A percentile compares a stretch with the other conserved stretches of the same genome.
phyloP scores from a whole-genome alignment of 2,113 vertebrate genomes.

The Tamias sibiricus region DNA sequence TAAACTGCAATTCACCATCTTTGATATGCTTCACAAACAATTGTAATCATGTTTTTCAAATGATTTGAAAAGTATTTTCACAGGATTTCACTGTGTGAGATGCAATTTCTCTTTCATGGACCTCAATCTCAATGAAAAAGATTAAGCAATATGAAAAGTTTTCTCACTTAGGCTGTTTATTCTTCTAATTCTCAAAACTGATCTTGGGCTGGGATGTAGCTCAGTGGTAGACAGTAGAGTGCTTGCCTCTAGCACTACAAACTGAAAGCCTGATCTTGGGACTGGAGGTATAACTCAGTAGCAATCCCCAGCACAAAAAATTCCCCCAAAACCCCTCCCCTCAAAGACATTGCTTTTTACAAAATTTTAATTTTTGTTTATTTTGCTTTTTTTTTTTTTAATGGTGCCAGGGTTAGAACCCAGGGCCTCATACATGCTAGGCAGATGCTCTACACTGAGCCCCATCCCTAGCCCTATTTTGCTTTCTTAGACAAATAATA shows the following conservation, averaged over 20 bases:
- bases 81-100: not conserved
- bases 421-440: too few relatives aligned
- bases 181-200: not conserved
- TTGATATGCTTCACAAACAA: slow-evolving; percentile 8
- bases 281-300: too few relatives aligned
- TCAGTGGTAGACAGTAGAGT: not conserved
- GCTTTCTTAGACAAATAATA: slow-evolving; percentile 17
- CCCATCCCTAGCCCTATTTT: not conserved
- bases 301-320: not conserved
- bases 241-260: not conserved
- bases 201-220: not conserved
- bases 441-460: too few relatives aligned
- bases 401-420: too few relatives aligned
- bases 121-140: slow-evolving; percentile 16
- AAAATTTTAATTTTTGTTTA: slow-evolving; percentile 4
- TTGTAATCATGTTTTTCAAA: not conserved
- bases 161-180: slow-evolving; percentile 10
- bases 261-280: not conserved
- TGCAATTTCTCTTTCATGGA: slow-evolving; percentile 20
- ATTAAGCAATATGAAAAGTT: not conserved
- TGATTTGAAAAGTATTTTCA: slow-evolving; percentile 26
- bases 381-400: too few relatives aligned
- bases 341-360: not conserved
- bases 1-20: not conserved
- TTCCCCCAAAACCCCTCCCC: not conserved